Conservation (phyloP, 2,797 vertebrate species). For the Cyclura pinguis region DNA sequence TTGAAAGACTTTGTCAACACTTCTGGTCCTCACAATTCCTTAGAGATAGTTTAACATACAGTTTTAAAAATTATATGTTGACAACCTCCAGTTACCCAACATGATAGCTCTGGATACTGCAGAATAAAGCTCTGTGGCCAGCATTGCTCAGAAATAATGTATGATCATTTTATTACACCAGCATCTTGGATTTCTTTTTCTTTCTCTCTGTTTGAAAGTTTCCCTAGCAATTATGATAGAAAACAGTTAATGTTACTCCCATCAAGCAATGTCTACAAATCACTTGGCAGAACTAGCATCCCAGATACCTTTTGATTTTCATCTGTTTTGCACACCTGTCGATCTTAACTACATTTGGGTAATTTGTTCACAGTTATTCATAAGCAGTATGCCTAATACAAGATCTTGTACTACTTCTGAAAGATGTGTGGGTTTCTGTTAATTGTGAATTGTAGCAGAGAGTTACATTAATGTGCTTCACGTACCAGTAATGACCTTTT, state of each 20-base stretch:
- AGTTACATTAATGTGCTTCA: too few species aligned
- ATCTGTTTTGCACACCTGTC: background rate
- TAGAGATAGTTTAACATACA: background rate
- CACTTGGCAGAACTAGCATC: background rate
- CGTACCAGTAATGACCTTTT: too few species aligned
- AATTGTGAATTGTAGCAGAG: too few species aligned
- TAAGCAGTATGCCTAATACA: too few species aligned
- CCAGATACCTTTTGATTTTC: background rate
- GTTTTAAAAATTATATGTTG: background rate
- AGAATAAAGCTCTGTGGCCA: background rate
- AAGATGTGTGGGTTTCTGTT: too few species aligned
- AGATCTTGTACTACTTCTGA: too few species aligned
- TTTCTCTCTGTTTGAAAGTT: background rate
- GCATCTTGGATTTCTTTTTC: background rate
- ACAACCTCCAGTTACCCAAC: background rate
- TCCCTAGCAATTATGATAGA: background rate
- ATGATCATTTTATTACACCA: background rate
- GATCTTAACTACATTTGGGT: too few species aligned
- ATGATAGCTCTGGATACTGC: background rate
- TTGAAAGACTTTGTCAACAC: background rate
- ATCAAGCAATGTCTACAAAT: constrained; percentile 2
- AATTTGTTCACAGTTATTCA: too few species aligned
- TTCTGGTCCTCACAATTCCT: background rate
- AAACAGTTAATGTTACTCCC: background rate
- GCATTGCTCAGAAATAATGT: background rate